phyloP scores from a whole-genome alignment of 1,140 invertebrate genomes.

The Neoseiulus cucumeris region DNA sequence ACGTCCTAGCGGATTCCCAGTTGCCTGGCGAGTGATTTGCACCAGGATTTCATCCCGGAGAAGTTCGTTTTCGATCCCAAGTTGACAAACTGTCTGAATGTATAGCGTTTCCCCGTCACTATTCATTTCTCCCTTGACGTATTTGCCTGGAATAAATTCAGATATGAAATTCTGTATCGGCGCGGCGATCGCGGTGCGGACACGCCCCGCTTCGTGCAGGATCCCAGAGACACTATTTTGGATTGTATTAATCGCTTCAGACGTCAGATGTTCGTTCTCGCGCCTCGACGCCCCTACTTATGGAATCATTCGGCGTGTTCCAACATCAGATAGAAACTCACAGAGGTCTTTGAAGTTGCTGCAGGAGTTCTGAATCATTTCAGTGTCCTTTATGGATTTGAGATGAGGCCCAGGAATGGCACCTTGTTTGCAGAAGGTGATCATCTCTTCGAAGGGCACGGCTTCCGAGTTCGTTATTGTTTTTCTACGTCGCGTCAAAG shows the following conservation, averaged over 20 bases:
- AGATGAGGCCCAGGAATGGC: constrained; percentile 71
- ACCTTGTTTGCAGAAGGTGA: constrained; percentile 62
- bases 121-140: constrained; percentile 61
- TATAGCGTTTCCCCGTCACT: constrained; percentile 53
- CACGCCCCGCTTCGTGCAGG: too few species aligned
- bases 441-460: constrained; percentile 76
- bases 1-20: constrained; percentile 50
- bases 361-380: constrained; percentile 72
- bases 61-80: constrained; percentile 69
- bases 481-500: constrained; percentile 42
- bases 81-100: constrained; percentile 61
- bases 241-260: too few species aligned
- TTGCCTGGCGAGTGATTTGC: constrained; percentile 61
- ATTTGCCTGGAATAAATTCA: constrained; percentile 53
- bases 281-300: too few species aligned
- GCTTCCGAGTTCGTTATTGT: constrained; percentile 42
- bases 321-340: not conserved
- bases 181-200: too few species aligned
- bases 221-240: too few species aligned
- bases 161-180: not conserved
- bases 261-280: too few species aligned
- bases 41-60: constrained; percentile 69
- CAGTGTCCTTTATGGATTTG: constrained; percentile 57
- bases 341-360: constrained; percentile 47
- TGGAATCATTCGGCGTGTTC: not conserved